Base-by-base conservation (phyloP, 2,113 vertebrate genomes). In the Trinectes maculatus region DNA sequence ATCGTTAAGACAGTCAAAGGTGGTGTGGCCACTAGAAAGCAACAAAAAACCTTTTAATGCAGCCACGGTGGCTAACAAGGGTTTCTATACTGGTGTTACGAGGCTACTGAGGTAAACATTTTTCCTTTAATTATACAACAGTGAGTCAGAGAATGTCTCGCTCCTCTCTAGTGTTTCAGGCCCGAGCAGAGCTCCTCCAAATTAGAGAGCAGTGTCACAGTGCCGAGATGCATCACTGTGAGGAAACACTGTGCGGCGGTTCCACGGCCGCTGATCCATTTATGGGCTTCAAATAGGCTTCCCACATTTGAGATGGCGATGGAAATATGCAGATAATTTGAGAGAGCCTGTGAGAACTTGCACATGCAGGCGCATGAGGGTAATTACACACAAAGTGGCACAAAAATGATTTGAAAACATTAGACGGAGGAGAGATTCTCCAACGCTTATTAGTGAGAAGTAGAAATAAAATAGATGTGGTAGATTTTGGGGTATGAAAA, bases 91-190 rank as follows among this genome's bases (percentile, higher is more conserved):
- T 57, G 53, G 49, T 77, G 77, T 75, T 59, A 78, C 36, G 43
- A 84, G 62, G 68, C 75, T 65, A 62, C 56, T 1, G 71, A 80
- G 53, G 68, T 58, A 52, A 83, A 78, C 49, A 29, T 78, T 77
- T 84, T 64, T 61, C 70, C 70, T 84, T 72, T 90, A 91, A 90
- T 91, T 91, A 91, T 53, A 71, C 71, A 72, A 79, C 60, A 71
- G 57, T 22, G 8, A 77, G 36, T 49, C 4, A 49, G 55, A 78
- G 80, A 83, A 57, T 55, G 48, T 70, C 52, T 56, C 71, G 69
- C 46, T 34, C 3, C 74, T 83, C 63, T 86, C 66, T 82, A 73
- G 82, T 80, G 72, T 81, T 82, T 82, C 77, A 77, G 78, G 61
- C 56, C 73, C 6, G 22, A 79, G 70, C 77, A 75, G 34, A 83